Conservation (phyloP, 2,888 invertebrate species). For the Myopa testacea region DNA sequence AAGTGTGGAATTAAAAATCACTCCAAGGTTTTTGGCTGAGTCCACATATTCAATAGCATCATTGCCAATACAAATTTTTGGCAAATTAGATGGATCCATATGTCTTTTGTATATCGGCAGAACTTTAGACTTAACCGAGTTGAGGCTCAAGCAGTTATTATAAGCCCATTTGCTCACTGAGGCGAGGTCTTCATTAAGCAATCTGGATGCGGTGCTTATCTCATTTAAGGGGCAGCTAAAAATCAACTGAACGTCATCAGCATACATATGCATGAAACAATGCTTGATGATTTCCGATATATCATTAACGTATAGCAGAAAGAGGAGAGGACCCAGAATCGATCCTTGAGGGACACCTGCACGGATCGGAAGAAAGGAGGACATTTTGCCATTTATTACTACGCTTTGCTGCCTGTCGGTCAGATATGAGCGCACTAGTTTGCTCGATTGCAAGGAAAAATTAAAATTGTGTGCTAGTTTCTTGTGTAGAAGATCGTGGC, state of each 20-base stretch:
- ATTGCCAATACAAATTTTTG: too few relatives aligned
- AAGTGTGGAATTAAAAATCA: not conserved
- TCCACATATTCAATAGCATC: not conserved
- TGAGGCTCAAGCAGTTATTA: not conserved
- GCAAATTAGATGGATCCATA: too few relatives aligned
- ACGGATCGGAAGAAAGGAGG: not conserved
- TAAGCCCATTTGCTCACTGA: not conserved
- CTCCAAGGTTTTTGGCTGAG: not conserved
- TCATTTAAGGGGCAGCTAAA: too few relatives aligned
- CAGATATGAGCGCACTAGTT: too few relatives aligned
- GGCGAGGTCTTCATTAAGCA: not conserved
- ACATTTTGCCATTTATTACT: not conserved
- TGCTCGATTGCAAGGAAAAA: too few relatives aligned
- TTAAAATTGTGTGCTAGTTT: too few relatives aligned
- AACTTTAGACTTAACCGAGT: not conserved
- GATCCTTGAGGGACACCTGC: not conserved
- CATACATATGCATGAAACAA: too few relatives aligned
- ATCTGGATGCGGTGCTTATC: too few relatives aligned
- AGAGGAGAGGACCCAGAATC: not conserved
- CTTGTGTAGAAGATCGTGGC: too few relatives aligned
- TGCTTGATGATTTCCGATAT: too few relatives aligned
- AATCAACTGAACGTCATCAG: too few relatives aligned
- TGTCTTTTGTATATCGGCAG: not conserved
- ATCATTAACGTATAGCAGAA: too few relatives aligned
- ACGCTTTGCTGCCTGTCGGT: not conserved